phyloP scores from a whole-genome alignment of 2,113 vertebrate species.

The Chascanopsetta lugubris region DNA sequence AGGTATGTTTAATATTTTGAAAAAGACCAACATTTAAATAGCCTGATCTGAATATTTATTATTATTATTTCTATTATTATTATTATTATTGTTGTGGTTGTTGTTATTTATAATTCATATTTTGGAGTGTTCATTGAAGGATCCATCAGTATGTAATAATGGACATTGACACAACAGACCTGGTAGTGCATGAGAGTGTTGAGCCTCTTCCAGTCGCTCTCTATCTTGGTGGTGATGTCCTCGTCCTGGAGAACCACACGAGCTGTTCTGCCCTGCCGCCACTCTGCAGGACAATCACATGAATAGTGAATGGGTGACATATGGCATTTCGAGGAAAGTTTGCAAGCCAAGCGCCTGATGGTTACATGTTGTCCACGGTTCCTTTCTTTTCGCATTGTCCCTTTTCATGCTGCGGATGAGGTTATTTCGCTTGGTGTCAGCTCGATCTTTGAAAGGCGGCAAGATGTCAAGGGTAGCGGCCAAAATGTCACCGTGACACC shows the following conservation, averaged over 20 bases:
- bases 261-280: constrained; percentile 92
- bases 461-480: constrained; percentile 23
- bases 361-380: constrained; percentile 19
- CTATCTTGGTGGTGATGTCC: constrained; percentile 96
- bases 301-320: constrained; percentile 18
- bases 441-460: constrained; percentile 22
- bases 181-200: constrained; percentile 94
- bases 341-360: constrained; percentile 9
- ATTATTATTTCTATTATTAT: too few relatives aligned
- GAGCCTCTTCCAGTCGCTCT: constrained; percentile 92
- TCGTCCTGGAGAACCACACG: constrained; percentile 93
- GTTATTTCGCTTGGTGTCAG: constrained; percentile 7
- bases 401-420: constrained; percentile 2
- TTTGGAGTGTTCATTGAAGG: too few relatives aligned
- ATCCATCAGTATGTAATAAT: too few relatives aligned
- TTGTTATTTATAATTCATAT: too few relatives aligned
- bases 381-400: constrained; percentile 9
- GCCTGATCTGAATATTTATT: too few relatives aligned
- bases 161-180: too few relatives aligned
- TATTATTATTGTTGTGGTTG: too few relatives aligned
- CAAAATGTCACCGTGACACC: constrained; percentile 25
- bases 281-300: constrained; percentile 79
- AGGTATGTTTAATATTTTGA: too few relatives aligned
- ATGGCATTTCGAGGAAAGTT: constrained; percentile 10
- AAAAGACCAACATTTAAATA: too few relatives aligned